Evolutionary conservation across 2,113 vertebrate species (phyloP).

Genomic region (Hyla sarda): DNA sequence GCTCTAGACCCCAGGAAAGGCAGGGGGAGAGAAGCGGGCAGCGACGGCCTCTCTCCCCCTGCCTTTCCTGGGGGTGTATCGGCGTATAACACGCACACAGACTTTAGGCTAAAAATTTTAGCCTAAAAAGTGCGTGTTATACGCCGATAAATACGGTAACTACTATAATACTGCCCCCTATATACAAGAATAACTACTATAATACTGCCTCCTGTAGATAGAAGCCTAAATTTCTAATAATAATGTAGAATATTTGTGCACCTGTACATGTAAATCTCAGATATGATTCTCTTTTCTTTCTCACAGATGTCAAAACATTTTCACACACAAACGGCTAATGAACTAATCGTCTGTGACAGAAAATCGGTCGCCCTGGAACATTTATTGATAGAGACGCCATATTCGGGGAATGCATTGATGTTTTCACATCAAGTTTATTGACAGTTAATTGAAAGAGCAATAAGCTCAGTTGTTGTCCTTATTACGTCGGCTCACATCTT

Average conservation of each 20-base stretch:
- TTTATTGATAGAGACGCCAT: background rate
- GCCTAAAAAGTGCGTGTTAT: too few relatives aligned
- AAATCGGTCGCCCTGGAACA: background rate
- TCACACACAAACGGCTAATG: background rate
- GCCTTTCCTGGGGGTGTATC: too few relatives aligned
- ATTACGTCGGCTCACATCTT: background rate
- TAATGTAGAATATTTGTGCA: background rate
- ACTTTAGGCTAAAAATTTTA: too few relatives aligned
- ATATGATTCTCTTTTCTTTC: background rate
- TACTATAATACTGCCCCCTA: background rate
- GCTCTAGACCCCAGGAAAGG: too few relatives aligned
- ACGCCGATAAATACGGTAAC: background rate
- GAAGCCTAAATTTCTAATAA: background rate
- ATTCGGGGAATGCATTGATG: background rate
- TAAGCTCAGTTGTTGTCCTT: background rate
- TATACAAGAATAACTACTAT: background rate
- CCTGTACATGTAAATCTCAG: background rate
- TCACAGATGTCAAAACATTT: background rate
- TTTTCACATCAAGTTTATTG: background rate
- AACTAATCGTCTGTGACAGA: background rate
- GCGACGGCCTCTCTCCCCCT: too few relatives aligned
- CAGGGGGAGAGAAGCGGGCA: too few relatives aligned
- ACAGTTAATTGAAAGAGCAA: slow-evolving; percentile 14
- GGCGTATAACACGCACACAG: too few relatives aligned
- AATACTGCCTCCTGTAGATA: too few relatives aligned